Conservation (phyloP, 2,113 vertebrate genomes). For the Copsychus sechellarum region DNA sequence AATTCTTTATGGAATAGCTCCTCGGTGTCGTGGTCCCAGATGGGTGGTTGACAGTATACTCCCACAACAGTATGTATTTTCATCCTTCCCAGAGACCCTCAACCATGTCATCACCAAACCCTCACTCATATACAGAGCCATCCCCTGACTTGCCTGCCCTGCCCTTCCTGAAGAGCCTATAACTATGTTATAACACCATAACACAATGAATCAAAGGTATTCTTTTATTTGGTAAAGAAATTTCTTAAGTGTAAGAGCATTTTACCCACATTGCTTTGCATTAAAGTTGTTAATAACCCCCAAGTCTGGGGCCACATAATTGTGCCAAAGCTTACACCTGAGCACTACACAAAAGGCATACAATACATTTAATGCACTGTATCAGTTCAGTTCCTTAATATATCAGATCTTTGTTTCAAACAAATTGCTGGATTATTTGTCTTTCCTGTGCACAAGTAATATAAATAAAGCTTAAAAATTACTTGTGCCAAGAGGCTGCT, state of each 20-base stretch:
- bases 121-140: neutral
- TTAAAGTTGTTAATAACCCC: neutral
- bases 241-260: neutral
- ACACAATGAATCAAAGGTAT: neutral
- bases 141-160: neutral
- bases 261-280: neutral
- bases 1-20: neutral
- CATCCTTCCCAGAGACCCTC: neutral
- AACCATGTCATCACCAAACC: neutral
- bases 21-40: neutral
- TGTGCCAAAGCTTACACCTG: neutral
- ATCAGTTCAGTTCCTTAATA: neutral
- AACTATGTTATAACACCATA: neutral
- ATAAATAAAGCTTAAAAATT: neutral
- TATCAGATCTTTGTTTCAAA: neutral
- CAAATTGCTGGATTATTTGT: neutral
- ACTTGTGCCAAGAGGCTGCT: neutral
- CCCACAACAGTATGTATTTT: neutral
- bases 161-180: neutral
- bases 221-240: neutral
- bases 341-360: neutral
- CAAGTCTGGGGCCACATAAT: neutral
- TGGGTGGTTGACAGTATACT: neutral
- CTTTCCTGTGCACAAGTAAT: neutral
- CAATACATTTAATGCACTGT: fast-evolving